These are phyloP conservation scores for Camponotus pennsylvanicus DNA, from an alignment of 1,140 invertebrate genomes.

Conservation along the genomic window DNA sequence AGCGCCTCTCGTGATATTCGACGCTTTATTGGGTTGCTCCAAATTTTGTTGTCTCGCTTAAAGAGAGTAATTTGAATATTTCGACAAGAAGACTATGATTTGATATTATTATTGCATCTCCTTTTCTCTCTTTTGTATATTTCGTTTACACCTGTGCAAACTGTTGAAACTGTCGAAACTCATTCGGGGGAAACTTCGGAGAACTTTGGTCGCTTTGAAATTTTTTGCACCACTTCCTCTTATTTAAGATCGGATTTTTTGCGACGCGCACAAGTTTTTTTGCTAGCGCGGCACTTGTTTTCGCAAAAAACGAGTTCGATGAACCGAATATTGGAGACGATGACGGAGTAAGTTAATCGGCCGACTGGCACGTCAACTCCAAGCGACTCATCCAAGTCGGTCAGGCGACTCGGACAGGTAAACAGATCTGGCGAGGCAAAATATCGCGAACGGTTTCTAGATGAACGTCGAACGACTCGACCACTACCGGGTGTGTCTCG, in stretches of 20 bases:
- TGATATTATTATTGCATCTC: neutral
- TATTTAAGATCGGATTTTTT: neutral
- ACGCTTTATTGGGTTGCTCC: constrained; percentile 26
- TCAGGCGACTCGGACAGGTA: constrained; percentile 50
- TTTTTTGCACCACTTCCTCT: neutral
- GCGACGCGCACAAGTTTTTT: constrained; percentile 7
- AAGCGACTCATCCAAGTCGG: constrained; percentile 65
- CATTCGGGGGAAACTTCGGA: too few species aligned
- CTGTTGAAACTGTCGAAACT: neutral
- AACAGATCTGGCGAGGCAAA: constrained; percentile 50
- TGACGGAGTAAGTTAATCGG: constrained; percentile 57
- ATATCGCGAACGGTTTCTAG: constrained; percentile 74
- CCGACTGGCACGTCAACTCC: constrained; percentile 45
- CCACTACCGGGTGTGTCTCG: constrained; percentile 73
- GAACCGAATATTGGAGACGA: constrained; percentile 48
- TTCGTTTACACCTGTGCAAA: neutral
- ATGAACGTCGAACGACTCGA: constrained; percentile 59
- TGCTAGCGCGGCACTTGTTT: constrained; percentile 5
- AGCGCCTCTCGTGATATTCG: neutral
- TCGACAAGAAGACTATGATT: neutral
- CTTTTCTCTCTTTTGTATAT: neutral
- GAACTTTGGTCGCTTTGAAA: neutral
- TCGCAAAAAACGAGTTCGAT: constrained; percentile 54
- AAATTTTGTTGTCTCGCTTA: neutral
- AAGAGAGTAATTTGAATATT: too few species aligned